These are phyloP conservation scores for Cephus sareptanus DNA, from an alignment of 2,888 invertebrate genomes.

Conservation along the genomic window DNA sequence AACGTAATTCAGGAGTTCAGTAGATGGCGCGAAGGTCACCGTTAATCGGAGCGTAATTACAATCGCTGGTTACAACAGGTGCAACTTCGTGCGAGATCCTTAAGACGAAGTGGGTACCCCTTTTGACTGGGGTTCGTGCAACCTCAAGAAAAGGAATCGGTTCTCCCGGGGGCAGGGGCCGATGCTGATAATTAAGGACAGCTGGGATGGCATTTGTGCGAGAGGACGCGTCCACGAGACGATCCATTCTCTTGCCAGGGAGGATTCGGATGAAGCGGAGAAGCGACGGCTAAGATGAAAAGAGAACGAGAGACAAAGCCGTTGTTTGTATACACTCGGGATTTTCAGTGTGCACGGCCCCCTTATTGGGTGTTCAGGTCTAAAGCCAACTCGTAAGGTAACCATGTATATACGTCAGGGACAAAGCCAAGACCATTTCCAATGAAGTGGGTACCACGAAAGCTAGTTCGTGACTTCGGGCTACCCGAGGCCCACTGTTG, in stretches of 20 bases:
- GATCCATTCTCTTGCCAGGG: background rate
- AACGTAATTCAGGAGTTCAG: too few species aligned
- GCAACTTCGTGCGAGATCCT: background rate
- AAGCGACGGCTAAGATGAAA: background rate
- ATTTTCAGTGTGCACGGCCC: too few species aligned
- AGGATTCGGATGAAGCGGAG: background rate
- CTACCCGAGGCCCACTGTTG: conserved; percentile 8
- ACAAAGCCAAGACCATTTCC: too few species aligned
- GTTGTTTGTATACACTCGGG: background rate
- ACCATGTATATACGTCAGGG: too few species aligned
- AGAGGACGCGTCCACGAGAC: background rate
- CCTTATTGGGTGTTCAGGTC: too few species aligned
- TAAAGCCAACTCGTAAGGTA: too few species aligned
- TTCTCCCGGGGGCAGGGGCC: background rate
- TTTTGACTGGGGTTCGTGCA: background rate
- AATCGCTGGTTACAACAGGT: background rate
- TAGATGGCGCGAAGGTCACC: conserved; percentile 42
- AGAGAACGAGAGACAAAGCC: background rate
- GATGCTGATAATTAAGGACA: background rate
- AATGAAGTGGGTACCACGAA: too few species aligned
- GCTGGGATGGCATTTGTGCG: background rate
- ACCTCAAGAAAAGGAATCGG: background rate
- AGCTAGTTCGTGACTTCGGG: too few species aligned
- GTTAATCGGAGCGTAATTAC: conserved; percentile 41
- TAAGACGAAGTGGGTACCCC: background rate